Conservation (phyloP, 2,113 vertebrate species). For the Bothrops jararaca region DNA sequence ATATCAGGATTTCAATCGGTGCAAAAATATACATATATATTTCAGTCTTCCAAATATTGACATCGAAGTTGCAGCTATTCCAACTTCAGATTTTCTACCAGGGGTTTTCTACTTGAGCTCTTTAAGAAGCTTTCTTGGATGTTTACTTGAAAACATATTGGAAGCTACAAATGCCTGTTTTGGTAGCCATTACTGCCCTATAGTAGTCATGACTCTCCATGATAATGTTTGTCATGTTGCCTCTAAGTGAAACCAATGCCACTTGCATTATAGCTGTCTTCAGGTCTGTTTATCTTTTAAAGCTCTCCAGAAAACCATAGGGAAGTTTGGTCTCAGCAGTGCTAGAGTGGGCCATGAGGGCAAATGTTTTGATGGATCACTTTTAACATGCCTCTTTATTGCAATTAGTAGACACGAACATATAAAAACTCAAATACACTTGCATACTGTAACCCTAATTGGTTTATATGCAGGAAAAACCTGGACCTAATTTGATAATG, state of each 20-base stretch:
- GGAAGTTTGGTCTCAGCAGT: not conserved
- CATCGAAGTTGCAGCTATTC: not conserved
- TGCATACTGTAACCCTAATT: not conserved
- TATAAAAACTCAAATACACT: not conserved
- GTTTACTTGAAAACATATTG: not conserved
- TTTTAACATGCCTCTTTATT: not conserved
- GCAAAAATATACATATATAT: not conserved
- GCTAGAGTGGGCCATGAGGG: not conserved
- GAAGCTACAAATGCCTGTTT: not conserved
- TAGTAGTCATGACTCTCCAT: not conserved
- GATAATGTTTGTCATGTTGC: not conserved
- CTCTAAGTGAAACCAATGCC: not conserved
- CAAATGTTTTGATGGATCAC: not conserved
- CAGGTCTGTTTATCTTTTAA: not conserved
- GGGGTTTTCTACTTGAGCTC: not conserved
- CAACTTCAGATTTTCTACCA: not conserved
- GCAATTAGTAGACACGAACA: not conserved
- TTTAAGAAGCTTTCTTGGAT: not conserved
- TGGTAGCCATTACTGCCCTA: not conserved
- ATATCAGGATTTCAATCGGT: not conserved
- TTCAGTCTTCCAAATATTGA: not conserved
- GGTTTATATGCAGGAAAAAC: not conserved
- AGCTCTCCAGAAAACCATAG: not conserved
- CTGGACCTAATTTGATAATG: not conserved
- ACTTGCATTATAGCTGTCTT: not conserved